These are phyloP conservation scores for Heteromormyrus szaboi DNA, from an alignment of 2,797 vertebrate species.

Conservation along the genomic window DNA sequence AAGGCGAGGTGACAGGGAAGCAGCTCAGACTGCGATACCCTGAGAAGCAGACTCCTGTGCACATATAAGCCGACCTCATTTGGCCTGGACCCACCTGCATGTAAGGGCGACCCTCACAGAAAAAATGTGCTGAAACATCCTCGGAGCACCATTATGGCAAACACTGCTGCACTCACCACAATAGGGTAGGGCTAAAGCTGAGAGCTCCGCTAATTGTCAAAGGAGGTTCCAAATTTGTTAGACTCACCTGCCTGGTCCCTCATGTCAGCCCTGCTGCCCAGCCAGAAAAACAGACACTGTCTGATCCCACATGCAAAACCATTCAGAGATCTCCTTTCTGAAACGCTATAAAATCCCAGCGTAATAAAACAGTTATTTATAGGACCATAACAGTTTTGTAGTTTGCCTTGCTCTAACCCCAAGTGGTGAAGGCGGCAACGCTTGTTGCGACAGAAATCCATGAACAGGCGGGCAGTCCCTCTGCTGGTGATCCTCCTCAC, in stretches of 20 bases:
- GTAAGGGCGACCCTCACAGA: neutral
- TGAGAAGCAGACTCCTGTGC: neutral
- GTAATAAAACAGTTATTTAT: slow-evolving; percentile 71
- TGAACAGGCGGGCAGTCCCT: slow-evolving; percentile 36
- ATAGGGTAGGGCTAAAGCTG: neutral
- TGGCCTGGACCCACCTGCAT: neutral
- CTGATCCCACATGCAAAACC: slow-evolving; percentile 49
- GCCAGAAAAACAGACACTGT: slow-evolving; percentile 11
- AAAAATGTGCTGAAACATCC: neutral
- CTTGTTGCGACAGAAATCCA: slow-evolving; percentile 45
- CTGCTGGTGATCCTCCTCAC: slow-evolving; percentile 31
- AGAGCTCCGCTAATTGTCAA: neutral
- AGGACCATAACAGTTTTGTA: slow-evolving; percentile 66
- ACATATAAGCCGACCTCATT: neutral
- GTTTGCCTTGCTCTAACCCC: slow-evolving; percentile 66
- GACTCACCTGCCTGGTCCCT: slow-evolving; percentile 13
- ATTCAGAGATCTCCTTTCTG: slow-evolving; percentile 33
- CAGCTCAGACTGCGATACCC: neutral
- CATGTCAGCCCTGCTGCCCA: slow-evolving; percentile 22
- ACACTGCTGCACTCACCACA: neutral
- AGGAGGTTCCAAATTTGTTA: neutral
- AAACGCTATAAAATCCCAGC: slow-evolving; percentile 59
- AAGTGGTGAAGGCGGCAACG: slow-evolving; percentile 50
- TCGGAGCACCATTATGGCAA: neutral
- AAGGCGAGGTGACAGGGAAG: neutral